These are phyloP conservation scores for Sinosuthora webbiana DNA, from an alignment of 2,113 vertebrate genomes.

Conservation along the genomic window DNA sequence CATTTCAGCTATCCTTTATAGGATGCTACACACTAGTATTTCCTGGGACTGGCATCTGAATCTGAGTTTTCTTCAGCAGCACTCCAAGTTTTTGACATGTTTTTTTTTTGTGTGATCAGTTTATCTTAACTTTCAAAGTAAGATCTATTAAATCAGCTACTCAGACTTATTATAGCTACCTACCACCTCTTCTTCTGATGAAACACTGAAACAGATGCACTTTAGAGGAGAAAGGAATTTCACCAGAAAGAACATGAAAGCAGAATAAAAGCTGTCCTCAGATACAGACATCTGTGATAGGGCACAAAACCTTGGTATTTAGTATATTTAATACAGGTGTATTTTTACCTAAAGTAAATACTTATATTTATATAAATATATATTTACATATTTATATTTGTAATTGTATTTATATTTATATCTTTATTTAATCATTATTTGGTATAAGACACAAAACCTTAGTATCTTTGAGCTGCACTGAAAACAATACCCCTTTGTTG, in stretches of 20 bases:
- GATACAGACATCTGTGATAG: background rate
- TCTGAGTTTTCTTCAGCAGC: background rate
- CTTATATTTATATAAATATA: background rate
- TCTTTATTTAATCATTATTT: background rate
- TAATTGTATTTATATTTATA: background rate
- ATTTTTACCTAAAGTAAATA: background rate
- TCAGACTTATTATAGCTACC: background rate
- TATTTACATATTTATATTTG: too few species aligned
- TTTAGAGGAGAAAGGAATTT: background rate
- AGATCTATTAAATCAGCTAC: background rate
- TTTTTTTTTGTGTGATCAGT: background rate
- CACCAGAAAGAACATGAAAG: background rate
- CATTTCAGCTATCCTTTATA: background rate
- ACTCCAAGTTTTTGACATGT: background rate
- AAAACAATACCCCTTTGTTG: background rate
- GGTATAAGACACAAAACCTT: background rate
- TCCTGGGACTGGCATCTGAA: background rate
- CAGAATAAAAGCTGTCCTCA: background rate
- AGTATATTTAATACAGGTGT: background rate
- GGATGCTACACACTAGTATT: background rate
- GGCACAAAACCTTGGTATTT: background rate
- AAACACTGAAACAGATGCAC: background rate
- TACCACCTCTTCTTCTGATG: background rate
- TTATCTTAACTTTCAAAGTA: background rate
- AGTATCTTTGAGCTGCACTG: background rate